phyloP scores from a whole-genome alignment of 2,888 invertebrate species.

The Drosophila greeni region DNA sequence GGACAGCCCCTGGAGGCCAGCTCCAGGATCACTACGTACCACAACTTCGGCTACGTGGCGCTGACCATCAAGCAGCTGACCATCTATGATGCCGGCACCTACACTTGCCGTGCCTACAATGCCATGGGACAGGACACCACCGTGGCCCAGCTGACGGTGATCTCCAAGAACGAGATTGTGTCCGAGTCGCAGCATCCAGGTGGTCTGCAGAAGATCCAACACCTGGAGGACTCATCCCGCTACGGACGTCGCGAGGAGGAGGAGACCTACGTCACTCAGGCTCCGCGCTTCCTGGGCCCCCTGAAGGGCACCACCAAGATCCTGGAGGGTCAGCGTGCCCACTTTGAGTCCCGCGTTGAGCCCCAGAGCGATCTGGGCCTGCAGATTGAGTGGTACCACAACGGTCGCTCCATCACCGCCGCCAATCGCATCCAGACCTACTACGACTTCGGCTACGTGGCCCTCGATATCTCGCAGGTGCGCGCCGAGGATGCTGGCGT shows the following conservation, averaged over 20 bases:
- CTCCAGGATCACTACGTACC: constrained; percentile 94
- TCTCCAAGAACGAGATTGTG: constrained; percentile 91
- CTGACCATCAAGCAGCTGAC: constrained; percentile 95
- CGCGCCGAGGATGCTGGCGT: constrained; percentile 95
- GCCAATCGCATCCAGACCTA: constrained; percentile 96
- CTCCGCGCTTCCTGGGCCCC: constrained; percentile 92
- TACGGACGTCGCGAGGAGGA: constrained; percentile 85
- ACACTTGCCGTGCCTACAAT: constrained; percentile 93
- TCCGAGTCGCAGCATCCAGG: constrained; percentile 95
- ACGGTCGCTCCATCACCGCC: constrained; percentile 92
- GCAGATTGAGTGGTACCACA: constrained; percentile 97
- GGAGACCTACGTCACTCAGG: constrained; percentile 86
- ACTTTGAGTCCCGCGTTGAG: constrained; percentile 96
- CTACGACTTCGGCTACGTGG: constrained; percentile 98
- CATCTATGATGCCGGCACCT: constrained; percentile 92
- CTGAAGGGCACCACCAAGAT: constrained; percentile 95
- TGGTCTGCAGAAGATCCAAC: constrained; percentile 93
- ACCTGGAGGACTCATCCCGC: constrained; percentile 90
- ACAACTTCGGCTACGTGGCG: constrained; percentile 96
- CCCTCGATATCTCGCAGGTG: constrained; percentile 95
- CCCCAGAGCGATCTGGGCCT: constrained; percentile 96
- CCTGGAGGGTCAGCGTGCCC: constrained; percentile 94
- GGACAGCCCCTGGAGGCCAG: constrained; percentile 94
- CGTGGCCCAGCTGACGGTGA: constrained; percentile 88
- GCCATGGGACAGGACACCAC: constrained; percentile 91